These are phyloP conservation scores for Manis pentadactyla DNA, from an alignment of 2,797 vertebrate species.

Conservation along the genomic window DNA sequence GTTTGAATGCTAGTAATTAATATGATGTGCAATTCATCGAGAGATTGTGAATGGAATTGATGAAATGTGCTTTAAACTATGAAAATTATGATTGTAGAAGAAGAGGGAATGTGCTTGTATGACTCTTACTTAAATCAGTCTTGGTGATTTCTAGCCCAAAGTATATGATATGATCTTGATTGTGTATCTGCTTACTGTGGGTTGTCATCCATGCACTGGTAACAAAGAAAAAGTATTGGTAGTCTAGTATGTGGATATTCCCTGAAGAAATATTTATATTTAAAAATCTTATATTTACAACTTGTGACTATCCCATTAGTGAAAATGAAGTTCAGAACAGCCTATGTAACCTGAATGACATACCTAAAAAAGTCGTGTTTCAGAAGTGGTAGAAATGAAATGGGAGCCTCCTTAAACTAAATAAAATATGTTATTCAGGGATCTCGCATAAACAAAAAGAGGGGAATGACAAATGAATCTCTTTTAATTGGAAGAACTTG, in stretches of 20 bases:
- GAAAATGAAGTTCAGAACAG: not conserved
- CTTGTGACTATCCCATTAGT: not conserved
- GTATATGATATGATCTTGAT: not conserved
- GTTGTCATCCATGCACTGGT: not conserved
- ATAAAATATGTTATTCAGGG: not conserved
- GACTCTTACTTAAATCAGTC: not conserved
- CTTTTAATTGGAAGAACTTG: conserved; percentile 9
- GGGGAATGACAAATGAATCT: not conserved
- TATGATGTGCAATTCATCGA: not conserved
- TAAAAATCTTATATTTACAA: not conserved
- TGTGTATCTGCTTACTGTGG: not conserved
- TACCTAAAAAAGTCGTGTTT: not conserved
- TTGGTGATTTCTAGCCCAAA: not conserved
- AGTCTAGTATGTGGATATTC: not conserved
- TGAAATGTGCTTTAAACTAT: not conserved
- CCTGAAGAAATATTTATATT: not conserved
- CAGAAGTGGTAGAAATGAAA: not conserved
- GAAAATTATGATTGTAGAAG: not conserved
- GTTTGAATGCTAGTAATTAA: not conserved
- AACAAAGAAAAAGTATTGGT: not conserved
- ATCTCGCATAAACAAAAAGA: not conserved
- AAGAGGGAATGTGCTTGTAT: not conserved
- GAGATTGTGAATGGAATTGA: not conserved
- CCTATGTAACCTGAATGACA: not conserved
- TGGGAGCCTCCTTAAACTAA: not conserved